phyloP scores from a whole-genome alignment of 2,113 vertebrate species.

The Anhinga rufa region DNA sequence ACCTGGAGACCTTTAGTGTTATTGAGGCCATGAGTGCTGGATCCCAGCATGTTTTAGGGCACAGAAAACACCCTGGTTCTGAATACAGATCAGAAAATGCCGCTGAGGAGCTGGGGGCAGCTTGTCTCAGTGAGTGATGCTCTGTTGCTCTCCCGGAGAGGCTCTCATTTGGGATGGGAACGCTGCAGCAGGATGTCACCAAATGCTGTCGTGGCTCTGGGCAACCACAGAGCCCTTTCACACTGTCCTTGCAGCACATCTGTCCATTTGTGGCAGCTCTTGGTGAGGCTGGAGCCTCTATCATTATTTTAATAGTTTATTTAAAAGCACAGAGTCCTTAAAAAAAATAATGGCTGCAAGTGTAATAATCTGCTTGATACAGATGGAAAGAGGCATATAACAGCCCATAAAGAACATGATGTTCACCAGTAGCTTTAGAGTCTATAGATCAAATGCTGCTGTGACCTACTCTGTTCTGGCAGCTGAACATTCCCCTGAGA shows the following conservation, averaged over 20 bases:
- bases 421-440: background rate
- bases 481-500: background rate
- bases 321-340: background rate
- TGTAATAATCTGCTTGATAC: background rate
- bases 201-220: background rate
- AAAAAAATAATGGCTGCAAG: background rate
- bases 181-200: background rate
- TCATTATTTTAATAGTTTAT: background rate
- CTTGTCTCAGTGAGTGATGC: fast-evolving
- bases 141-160: background rate
- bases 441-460: background rate
- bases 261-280: background rate
- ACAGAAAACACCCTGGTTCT: background rate
- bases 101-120: background rate
- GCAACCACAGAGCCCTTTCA: background rate
- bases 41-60: background rate
- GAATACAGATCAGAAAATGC: background rate
- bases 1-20: background rate
- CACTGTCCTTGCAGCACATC: background rate
- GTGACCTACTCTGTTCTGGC: background rate
- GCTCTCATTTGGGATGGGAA: background rate
- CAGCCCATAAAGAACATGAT: background rate
- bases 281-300: background rate
- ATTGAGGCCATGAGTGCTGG: background rate
- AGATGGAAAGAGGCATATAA: background rate